Percentiles rank a stretch among this genome's conserved stretches.
Evolutionary conservation across 1,140 invertebrate species (phyloP).

Genomic region (Sogatella furcifera): DNA sequence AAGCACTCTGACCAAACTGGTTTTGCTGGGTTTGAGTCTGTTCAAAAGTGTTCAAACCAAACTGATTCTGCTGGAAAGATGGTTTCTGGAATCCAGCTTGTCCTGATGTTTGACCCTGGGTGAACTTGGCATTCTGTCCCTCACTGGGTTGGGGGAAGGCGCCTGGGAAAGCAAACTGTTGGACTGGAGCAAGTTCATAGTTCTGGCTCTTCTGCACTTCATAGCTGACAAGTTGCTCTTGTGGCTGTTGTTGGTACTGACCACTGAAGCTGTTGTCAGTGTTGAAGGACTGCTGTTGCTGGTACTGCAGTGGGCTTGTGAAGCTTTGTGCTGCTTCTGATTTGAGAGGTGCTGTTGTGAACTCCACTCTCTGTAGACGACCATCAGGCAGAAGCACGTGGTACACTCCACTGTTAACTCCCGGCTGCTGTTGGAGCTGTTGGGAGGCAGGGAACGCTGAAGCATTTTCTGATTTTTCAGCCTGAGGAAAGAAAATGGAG

Average conservation of each 20-base stretch:
- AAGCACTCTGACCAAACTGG: neutral
- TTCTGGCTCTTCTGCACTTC: no score
- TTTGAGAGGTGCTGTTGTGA: constrained; percentile 24
- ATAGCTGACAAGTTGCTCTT: neutral
- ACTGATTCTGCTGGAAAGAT: neutral
- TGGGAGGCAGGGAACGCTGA: neutral
- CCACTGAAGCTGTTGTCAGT: neutral
- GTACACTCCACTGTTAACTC: constrained; percentile 45
- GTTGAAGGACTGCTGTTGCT: neutral
- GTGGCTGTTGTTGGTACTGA: constrained; percentile 3
- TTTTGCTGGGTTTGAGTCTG: neutral
- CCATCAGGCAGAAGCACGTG: constrained; percentile 65
- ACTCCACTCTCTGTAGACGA: constrained; percentile 48
- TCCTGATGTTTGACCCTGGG: neutral
- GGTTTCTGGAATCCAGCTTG: neutral
- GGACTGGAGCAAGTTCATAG: no score
- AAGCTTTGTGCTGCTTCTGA: neutral
- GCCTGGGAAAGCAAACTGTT: neutral
- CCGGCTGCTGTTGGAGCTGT: constrained; percentile 7
- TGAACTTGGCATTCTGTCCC: neutral
- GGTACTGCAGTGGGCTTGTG: neutral
- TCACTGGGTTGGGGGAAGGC: neutral
- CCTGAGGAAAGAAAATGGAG: neutral
- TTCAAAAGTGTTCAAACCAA: neutral
- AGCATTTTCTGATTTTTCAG: neutral